phyloP scores from a whole-genome alignment of 2,888 invertebrate genomes.

The Leptopilina drosophilae region DNA sequence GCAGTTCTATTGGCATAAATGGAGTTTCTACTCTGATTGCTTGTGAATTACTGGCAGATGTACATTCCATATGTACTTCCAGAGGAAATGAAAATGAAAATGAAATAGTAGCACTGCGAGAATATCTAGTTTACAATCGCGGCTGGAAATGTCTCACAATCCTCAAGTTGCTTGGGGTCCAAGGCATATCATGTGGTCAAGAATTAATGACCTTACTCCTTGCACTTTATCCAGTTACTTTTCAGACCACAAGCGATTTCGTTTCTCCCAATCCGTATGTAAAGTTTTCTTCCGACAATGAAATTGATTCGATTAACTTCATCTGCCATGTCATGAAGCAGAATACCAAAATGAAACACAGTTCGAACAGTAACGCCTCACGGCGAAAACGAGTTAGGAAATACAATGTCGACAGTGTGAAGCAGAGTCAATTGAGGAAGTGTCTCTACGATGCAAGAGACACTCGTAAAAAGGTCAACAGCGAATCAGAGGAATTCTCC shows the following conservation, averaged over 20 bases:
- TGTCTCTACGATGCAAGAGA: conserved; percentile 50
- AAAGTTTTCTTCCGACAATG: conserved; percentile 68
- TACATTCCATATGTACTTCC: conserved; percentile 78
- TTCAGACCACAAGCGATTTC: conserved; percentile 49
- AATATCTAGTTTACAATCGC: conserved; percentile 80
- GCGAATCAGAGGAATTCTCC: conserved; percentile 72
- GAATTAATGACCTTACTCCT: conserved; percentile 81
- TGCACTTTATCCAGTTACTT: conserved; percentile 78
- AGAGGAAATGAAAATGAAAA: conserved; percentile 74
- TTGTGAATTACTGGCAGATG: conserved; percentile 82
- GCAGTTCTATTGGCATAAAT: conserved; percentile 79
- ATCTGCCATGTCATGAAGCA: conserved; percentile 67
- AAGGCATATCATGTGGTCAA: conserved; percentile 81
- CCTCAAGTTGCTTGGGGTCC: conserved; percentile 80
- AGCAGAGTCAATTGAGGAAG: conserved; percentile 30
- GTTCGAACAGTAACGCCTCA: conserved; percentile 45
- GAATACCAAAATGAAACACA: conserved; percentile 52
- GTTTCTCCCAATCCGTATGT: conserved; percentile 65
- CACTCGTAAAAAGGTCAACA: conserved; percentile 60
- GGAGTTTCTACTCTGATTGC: conserved; percentile 82
- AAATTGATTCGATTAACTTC: conserved; percentile 71
- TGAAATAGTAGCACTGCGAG: conserved; percentile 77
- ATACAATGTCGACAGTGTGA: conserved; percentile 43
- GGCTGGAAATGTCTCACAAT: conserved; percentile 82
- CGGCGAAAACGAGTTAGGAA: conserved; percentile 44